Base-by-base conservation (phyloP, 2,113 vertebrate species). In the Clarias magur region DNA sequence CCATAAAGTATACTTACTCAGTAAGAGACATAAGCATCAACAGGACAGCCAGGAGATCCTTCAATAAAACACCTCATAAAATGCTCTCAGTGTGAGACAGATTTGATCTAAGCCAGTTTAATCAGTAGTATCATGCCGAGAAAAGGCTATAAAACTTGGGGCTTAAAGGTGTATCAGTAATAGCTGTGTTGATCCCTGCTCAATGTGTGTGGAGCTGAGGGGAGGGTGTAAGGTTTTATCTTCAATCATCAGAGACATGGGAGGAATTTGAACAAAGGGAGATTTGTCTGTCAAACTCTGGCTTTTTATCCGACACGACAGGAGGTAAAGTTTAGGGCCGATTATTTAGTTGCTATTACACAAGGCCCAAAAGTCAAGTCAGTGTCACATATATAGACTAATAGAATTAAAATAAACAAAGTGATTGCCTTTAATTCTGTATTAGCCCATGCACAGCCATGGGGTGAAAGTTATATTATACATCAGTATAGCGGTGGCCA, bases 71-170 rank as follows among this genome's bases (percentile, higher is more conserved):
- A 88, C 81, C 73, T 86, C 68, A 72, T 90, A 85, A 90, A 88
- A 84, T 70, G 75, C 38, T 84, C 78, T 86, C 17, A 56, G 56
- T 86, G 48, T 57, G 72, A 63, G 84, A 67, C 60, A 78, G 59
- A 88, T 88, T 88, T 89, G n/a, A 86, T 86, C 75, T 84, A 88
- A 90, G 83, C 82, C 89, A 75, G 76, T 81, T 88, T 86, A 73
- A 86, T 85, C 85, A 75, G 75, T 56, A 67, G 70, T 48, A 78
- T 86, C 87, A 80, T 82, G 75, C 65, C 27, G 84, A 68, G 81
- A 86, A 83, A 78, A 60, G 54, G 70, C 67, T 88, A 84, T 83
- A 57, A 89, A 88, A 84, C 82, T 72, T 57, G 2, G 56, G 54
- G 84, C n/a, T 86, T 89, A 86, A 80, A 89, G 89, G 85, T 80